Percentiles rank a stretch among this genome's conserved stretches.
Conservation (phyloP, 2,113 vertebrate species). For the Lepus timidus region DNA sequence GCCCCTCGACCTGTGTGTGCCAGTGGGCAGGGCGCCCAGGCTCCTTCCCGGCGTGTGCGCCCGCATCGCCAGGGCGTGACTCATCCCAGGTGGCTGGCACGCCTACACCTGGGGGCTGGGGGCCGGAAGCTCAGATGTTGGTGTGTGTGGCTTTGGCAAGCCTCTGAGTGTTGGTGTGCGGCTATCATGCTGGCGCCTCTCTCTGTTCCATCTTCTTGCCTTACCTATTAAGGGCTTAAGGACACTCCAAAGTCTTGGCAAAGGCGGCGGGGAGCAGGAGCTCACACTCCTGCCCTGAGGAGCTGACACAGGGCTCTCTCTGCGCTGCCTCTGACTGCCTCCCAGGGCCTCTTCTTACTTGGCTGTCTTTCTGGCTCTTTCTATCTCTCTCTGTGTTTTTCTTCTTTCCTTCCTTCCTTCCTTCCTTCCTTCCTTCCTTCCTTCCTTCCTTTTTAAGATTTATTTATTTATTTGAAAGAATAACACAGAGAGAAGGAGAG, state of each 20-base stretch:
- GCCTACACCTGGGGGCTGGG: conserved; percentile 57
- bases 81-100: conserved; percentile 78
- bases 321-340: neutral
- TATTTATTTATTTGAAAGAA: no score
- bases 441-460: no score
- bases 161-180: conserved; percentile 34
- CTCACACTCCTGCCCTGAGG: neutral
- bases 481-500: no score
- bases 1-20: neutral
- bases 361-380: neutral
- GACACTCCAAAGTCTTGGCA: neutral
- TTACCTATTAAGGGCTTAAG: conserved; percentile 67
- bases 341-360: neutral
- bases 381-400: neutral
- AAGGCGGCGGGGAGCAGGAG: neutral
- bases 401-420: conserved; percentile 72
- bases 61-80: conserved; percentile 60
- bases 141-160: conserved; percentile 59
- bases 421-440: no score
- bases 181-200: conserved; percentile 27
- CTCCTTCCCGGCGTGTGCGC: conserved; percentile 47
- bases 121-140: conserved; percentile 46
- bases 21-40: conserved; percentile 44
- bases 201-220: conserved; percentile 12
- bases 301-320: neutral